Evolutionary conservation across 2,113 vertebrate species (phyloP).

Genomic region (Oceanites oceanicus): DNA sequence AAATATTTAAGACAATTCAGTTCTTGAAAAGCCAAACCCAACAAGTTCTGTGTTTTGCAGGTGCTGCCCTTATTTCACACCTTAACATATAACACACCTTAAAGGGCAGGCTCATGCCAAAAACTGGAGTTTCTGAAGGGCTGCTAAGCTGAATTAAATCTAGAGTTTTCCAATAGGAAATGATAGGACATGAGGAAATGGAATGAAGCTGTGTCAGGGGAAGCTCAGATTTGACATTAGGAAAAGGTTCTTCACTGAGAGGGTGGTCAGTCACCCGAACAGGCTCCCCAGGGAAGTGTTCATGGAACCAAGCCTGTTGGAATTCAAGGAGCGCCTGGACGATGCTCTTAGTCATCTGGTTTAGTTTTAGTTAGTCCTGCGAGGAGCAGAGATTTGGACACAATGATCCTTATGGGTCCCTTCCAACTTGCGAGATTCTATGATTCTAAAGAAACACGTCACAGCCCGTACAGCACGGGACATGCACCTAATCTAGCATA

Average conservation of each 20-base stretch:
- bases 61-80: not conserved
- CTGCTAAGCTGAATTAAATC: not conserved
- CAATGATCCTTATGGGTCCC: not conserved
- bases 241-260: not conserved
- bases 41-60: not conserved
- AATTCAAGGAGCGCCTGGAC: not conserved
- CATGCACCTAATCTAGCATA: not conserved
- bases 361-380: not conserved
- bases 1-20: not conserved
- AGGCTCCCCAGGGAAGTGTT: not conserved
- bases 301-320: not conserved
- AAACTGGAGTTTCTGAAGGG: not conserved
- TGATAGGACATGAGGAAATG: not conserved
- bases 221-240: not conserved
- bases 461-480: rapidly evolving
- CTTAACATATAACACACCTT: too few relatives aligned
- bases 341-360: not conserved
- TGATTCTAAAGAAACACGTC: not conserved
- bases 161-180: not conserved
- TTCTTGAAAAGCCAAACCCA: not conserved
- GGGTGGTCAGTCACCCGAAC: not conserved
- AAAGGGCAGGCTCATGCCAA: rapidly evolving
- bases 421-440: not conserved
- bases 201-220: not conserved
- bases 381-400: not conserved